A percentile compares a stretch with the other conserved stretches of the same genome.
Evolutionary conservation across 2,113 vertebrate genomes (phyloP).

Genomic region (Neogale vison): DNA sequence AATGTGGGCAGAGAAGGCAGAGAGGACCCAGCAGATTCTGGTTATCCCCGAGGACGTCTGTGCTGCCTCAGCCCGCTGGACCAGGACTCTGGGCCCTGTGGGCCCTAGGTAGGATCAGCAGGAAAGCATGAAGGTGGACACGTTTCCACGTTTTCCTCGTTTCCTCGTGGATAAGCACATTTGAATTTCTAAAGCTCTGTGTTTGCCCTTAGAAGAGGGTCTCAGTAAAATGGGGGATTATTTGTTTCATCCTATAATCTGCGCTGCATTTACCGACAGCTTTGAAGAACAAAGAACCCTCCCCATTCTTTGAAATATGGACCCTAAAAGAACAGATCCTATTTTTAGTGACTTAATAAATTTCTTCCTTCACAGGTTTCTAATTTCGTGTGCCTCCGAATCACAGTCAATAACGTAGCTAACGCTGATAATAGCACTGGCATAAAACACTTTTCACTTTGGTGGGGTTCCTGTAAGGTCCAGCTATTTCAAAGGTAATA

Average conservation of each 20-base stretch:
- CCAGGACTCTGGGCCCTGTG: not conserved
- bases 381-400: conserved; percentile 7
- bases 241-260: not conserved
- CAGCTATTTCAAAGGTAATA: not conserved
- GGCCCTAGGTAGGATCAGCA: not conserved
- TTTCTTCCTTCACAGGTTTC: conserved; percentile 38
- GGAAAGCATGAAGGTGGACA: not conserved
- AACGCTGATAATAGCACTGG: not conserved
- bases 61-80: not conserved
- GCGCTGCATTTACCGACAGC: not conserved
- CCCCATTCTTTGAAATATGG: conserved; percentile 12
- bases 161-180: not conserved
- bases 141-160: too few relatives aligned
- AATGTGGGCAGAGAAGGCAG: not conserved
- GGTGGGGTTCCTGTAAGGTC: conserved; percentile 23
- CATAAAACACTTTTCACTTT: conserved; percentile 35
- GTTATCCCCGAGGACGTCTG: not conserved
- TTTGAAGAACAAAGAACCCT: conserved; percentile 38
- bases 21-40: not conserved
- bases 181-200: not conserved
- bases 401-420: conserved; percentile 6
- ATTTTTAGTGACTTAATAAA: conserved; percentile 18
- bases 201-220: not conserved
- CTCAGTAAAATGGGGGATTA: not conserved
- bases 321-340: not conserved